Conservation (phyloP, 2,888 invertebrate genomes). For the Catonia carolina region DNA sequence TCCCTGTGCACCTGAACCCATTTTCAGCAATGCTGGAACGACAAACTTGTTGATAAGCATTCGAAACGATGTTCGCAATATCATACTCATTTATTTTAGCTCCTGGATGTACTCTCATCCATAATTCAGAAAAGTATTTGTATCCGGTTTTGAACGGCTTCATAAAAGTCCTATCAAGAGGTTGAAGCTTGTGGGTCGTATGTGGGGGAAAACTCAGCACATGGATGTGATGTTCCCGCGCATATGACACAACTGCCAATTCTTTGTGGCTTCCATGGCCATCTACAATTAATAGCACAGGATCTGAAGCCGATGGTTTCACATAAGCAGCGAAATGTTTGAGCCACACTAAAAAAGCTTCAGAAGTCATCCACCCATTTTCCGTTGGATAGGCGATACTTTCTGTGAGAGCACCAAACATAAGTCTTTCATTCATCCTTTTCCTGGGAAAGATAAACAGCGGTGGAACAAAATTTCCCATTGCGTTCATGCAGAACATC, state of each 20-base stretch:
- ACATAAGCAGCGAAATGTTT: conserved; percentile 1
- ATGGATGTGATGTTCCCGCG: conserved; percentile 31
- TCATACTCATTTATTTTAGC: conserved; percentile 17
- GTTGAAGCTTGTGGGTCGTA: conserved; percentile 32
- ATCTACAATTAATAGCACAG: conserved; percentile 33
- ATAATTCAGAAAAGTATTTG: conserved; percentile 2
- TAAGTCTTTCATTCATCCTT: conserved; percentile 4
- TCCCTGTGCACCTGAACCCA: too few species aligned
- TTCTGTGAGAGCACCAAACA: neutral
- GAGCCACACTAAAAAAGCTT: conserved; percentile 4
- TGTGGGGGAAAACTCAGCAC: conserved; percentile 34
- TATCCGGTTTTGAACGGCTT: conserved; percentile 18
- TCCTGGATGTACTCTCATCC: conserved; percentile 11
- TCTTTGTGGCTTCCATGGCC: conserved; percentile 33
- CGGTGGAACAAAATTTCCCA: conserved; percentile 12
- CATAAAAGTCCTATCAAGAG: conserved; percentile 12
- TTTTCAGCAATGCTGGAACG: too few species aligned
- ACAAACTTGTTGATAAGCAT: too few species aligned
- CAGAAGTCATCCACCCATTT: conserved; percentile 10
- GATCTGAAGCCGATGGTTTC: conserved; percentile 28
- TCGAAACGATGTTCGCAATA: too few species aligned
- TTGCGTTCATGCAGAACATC: conserved; percentile 12
- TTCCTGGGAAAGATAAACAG: conserved; percentile 7
- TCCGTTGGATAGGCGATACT: conserved; percentile 7
- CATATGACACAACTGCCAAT: conserved; percentile 32